Evolutionary conservation across 2,888 invertebrate genomes (phyloP), one percentile per base, ranked within the genome.

Genomic region (Acleris holmiana): DNA sequence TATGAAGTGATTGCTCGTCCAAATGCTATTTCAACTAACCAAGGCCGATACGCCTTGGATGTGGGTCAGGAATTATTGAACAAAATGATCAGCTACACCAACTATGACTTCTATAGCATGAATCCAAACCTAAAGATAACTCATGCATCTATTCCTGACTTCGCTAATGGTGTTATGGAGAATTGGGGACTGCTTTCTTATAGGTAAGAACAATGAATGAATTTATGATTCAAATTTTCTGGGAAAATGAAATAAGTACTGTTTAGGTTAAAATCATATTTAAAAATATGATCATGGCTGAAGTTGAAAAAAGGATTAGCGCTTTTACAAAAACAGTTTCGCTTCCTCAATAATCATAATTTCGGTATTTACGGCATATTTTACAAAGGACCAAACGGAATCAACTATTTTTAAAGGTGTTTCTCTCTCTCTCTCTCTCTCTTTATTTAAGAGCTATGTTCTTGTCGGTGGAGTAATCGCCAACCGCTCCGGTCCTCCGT

Each of bases 181-280:
- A 97, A 97, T 80, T 97, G 96, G 96, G 97, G 97, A 7, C 85
- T 97, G 48, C 93, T 96, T 10, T 96, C 96, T 0, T 97, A 29
- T 29, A 29, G 29, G 29, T 29, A 29, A 29, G 29, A 29, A 8
- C 2, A 29, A 29, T 8, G 7, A 29, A 8, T 8, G 8, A 29
- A 29, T 25, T 25, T 8, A 8, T 8, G 8, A 25, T 25, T 25
- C 8, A 8, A 25, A 25, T 25, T 1, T 25, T 25, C 25, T 29
- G 8, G 2, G 29, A 29, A 8, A 29, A 29, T 29, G 8, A 29
- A 29, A 8, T 29, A 29, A 7, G 0, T 25, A 25, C 25, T 25
- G 29, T 4, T 8, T 8, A 2, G 6, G 41, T 41, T 15, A 2
- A 41, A 29, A 8, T 29, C 5, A 41, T 15, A 15, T 41, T 13